Evolutionary conservation across 1,140 invertebrate species (phyloP).

Genomic region (Drosophila parabipectinata): DNA sequence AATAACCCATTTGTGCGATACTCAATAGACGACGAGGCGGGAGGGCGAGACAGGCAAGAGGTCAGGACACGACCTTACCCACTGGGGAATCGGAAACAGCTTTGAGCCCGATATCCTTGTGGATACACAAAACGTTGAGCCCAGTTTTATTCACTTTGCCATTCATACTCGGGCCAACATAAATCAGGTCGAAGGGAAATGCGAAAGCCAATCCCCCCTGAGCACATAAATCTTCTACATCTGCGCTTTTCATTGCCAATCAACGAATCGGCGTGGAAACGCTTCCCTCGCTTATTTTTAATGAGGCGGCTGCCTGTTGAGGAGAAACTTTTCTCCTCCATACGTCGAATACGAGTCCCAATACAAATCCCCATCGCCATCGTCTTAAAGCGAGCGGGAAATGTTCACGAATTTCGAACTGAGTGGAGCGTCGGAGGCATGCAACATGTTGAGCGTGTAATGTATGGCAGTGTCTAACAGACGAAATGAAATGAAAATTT

Average conservation of each 20-base stretch:
- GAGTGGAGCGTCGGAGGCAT: slow-evolving; percentile 30
- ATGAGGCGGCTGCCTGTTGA: slow-evolving; percentile 48
- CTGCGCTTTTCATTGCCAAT: slow-evolving; percentile 64
- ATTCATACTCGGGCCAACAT: slow-evolving; percentile 41
- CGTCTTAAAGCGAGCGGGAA: slow-evolving; percentile 34
- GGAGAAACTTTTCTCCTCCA: neutral
- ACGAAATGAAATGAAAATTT: slow-evolving; percentile 81
- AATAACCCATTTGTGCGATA: slow-evolving; percentile 77
- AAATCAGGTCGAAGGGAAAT: slow-evolving; percentile 35
- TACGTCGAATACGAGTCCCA: too few relatives aligned
- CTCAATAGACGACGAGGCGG: slow-evolving; percentile 3
- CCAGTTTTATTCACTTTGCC: slow-evolving; percentile 54
- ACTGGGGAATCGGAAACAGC: slow-evolving; percentile 45
- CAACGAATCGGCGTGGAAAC: slow-evolving; percentile 60
- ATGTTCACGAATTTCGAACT: slow-evolving; percentile 28
- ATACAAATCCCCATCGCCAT: slow-evolving; percentile 17
- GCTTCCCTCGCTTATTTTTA: slow-evolving; percentile 69
- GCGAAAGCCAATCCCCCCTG: slow-evolving; percentile 31
- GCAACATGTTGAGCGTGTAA: slow-evolving; percentile 75
- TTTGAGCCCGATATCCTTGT: slow-evolving; percentile 41
- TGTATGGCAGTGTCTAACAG: slow-evolving; percentile 41
- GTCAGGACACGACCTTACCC: slow-evolving; percentile 49
- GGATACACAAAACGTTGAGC: slow-evolving; percentile 39
- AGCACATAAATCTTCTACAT: slow-evolving; percentile 47
- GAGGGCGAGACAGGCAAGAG: too few relatives aligned